Conservation (phyloP, 2,113 vertebrate species). For the Gadus macrocephalus region DNA sequence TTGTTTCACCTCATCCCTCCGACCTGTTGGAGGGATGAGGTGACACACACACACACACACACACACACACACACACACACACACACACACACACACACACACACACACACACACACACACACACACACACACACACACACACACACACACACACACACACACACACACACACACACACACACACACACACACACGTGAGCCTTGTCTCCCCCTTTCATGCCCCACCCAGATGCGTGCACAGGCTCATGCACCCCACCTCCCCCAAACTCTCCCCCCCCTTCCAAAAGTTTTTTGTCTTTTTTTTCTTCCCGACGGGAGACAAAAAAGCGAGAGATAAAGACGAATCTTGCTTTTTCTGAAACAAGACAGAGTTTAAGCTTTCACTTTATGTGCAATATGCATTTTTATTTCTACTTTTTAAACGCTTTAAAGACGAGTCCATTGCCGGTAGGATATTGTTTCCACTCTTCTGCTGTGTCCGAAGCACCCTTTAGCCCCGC, state of each 20-base stretch:
- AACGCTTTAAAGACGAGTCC: slow-evolving; percentile 86
- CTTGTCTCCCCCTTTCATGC: no score
- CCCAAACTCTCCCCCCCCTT: no score
- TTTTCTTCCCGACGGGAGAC: background rate
- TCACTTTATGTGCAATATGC: slow-evolving; percentile 98
- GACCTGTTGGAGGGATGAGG: no score
- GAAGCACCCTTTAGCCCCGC: slow-evolving; percentile 1
- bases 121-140: slow-evolving; percentile 25
- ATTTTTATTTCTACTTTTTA: slow-evolving; percentile 73
- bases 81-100: slow-evolving; percentile 6
- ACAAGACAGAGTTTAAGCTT: slow-evolving; percentile 86
- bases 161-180: slow-evolving; percentile 22
- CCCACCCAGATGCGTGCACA: no score
- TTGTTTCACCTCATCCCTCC: slow-evolving; percentile 48
- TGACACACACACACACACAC: slow-evolving; percentile 18
- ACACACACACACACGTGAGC: background rate
- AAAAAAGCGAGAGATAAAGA: background rate
- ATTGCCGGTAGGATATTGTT: slow-evolving; percentile 71
- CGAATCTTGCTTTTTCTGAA: slow-evolving; percentile 76
- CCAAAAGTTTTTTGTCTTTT: no score
- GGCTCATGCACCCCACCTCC: no score
- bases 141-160: background rate
- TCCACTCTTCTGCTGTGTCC: slow-evolving; percentile 75
- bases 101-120: slow-evolving; percentile 17
- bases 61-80: slow-evolving; percentile 18